Base-by-base conservation (phyloP, 53 echinoderm and acorn worm species). In the Antedon mediterranea region DNA sequence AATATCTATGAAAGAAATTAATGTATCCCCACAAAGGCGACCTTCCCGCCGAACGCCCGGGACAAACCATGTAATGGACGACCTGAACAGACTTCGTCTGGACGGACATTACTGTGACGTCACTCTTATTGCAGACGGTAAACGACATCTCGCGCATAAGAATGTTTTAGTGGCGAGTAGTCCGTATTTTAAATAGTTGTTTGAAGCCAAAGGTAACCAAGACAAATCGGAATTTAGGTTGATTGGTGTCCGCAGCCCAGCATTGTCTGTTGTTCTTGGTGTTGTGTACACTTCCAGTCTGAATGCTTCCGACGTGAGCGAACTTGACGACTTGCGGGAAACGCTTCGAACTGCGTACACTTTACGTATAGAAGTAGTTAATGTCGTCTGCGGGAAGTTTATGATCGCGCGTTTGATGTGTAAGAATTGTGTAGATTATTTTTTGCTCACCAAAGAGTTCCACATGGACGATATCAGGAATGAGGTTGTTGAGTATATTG, bases 161-260 rank as follows among this genome's bases (percentile, higher is more conserved):
- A 81, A 78, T 2, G 77, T 86, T 72, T 29, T 86, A 20, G 86
- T 82, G 23, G 86, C 86, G 31, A 43, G 73, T 43, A 86, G 86
- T 27, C 77, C 73, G 28, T 86, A 86, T 71, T 86, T 86, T 72
- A 77, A 74, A 82, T 74, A 78, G n/a, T 73, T 86, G 3, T 77
- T 86, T 33, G 77, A 31, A 20, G 14, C 43, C 29, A 72, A 31
- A 0, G 43, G 43, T 29, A 28, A 34, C 5, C 29, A 30, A 28
- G 4, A 28, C 20, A 20, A 0, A n/a, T 31, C 44, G 0, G 77
- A 77, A 28, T 34, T 82, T 30, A 41, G 37, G 41, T 43, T 83
- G 28, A 78, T 72, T 11, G 33, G 76, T 33, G 43, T 83, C 18
- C 34, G 73, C 31, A 32, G 31, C 4, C 31, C 42, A 23, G 30